phyloP scores from a whole-genome alignment of 1,140 invertebrate species.

The Hylaeus volcanicus region DNA sequence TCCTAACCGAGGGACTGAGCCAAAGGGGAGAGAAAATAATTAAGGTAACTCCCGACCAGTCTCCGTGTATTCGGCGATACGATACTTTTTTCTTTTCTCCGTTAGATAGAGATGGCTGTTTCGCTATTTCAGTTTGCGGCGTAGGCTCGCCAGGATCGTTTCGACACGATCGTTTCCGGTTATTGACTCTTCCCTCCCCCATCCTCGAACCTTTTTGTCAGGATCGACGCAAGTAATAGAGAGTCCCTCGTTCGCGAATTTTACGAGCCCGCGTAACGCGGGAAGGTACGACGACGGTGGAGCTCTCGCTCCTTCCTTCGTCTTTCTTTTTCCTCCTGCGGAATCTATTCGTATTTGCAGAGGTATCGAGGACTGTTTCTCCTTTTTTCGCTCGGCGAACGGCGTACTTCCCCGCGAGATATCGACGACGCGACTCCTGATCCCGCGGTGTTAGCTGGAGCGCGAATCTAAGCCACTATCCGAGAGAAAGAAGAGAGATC shows the following conservation, averaged over 20 bases:
- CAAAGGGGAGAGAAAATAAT: conserved; percentile 49
- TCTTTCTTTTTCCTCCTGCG: too few species aligned
- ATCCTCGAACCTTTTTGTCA: neutral
- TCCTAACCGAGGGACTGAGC: neutral
- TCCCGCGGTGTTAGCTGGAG: conserved; percentile 5
- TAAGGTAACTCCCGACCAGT: conserved; percentile 31
- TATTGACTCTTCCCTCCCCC: conserved; percentile 15
- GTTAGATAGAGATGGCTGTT: too few species aligned
- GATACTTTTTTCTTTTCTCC: neutral
- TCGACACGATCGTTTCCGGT: neutral
- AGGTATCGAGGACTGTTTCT: conserved; percentile 1
- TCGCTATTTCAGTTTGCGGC: neutral
- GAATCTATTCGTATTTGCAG: conserved; percentile 35
- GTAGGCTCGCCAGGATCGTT: neutral
- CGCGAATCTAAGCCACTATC: conserved; percentile 23
- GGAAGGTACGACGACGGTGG: too few species aligned
- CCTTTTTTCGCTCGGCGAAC: conserved; percentile 5
- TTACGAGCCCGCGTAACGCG: neutral
- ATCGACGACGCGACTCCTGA: conserved; percentile 20
- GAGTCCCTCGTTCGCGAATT: conserved; percentile 22
- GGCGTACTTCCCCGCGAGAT: conserved; percentile 23
- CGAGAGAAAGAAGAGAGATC: conserved; percentile 8
- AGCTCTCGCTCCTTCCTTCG: too few species aligned
- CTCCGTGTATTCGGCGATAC: conserved; percentile 9
- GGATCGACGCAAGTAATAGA: conserved; percentile 12